Evolutionary conservation across 2,113 vertebrate genomes (phyloP), one percentile per base, ranked within the genome.

Genomic region (Columba janthina): DNA sequence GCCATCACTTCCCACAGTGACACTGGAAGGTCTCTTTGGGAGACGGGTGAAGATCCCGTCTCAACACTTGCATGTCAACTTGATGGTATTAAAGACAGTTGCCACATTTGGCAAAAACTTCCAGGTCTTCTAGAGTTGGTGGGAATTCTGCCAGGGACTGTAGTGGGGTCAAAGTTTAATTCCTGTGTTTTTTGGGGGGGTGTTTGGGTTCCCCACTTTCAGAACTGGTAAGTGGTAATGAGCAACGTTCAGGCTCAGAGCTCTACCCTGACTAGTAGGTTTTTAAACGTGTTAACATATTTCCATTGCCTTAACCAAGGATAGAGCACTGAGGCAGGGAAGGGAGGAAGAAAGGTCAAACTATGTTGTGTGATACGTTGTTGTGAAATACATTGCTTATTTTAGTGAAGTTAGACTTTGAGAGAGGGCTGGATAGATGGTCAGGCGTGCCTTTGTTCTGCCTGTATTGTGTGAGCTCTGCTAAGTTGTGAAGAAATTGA

Each of bases 171-270:
- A 32, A 20, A 58, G 18, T 42, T 60, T 85, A 51, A 61, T 53
- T 75, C 21, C 20, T 74, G 15, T 50, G 25, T 0, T 1, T 6
- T 80, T 64, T 1, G 0, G 14, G 6, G 1, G 0, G 14, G 6
- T 7, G 6, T 22, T 87, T 38, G 31, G 13, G 18, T 46, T 6
- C 11, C 16, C 7, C 2, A 2, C 2, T 66, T 72, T 79, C 44
- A 44, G 48, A 83, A 56, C 25, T 19, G 75, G 29, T 56, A 25
- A 69, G 36, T 51, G 29, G 17, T 40, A 18, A 26, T 10, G 20
- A 60, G 22, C 17, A 29, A n/a, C 1, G 0, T 44, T 77, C 32
- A n/a, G 42, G 29, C 76, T 81, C 53, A 56, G 61, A 71, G 36
- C 38, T 67, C 65, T 75, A 5, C 56, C 44, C 29, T 67, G 38